phyloP scores from a whole-genome alignment of 2,113 vertebrate genomes.

The Anarhynchus alexandrinus region DNA sequence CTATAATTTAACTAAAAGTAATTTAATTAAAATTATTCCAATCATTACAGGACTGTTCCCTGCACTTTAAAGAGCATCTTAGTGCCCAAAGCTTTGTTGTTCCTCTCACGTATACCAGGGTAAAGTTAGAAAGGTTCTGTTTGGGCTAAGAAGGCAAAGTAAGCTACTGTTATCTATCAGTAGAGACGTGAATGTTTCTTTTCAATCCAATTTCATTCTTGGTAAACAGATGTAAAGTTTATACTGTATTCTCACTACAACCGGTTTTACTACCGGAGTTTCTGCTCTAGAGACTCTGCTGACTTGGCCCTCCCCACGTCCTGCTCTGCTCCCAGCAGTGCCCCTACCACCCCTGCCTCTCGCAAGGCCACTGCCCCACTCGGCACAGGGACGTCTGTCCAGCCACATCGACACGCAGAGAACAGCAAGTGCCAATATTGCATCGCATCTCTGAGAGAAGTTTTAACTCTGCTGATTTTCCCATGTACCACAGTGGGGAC shows the following conservation, averaged over 20 bases:
- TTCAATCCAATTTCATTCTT: neutral
- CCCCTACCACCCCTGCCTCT: too few relatives aligned
- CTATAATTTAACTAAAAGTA: neutral
- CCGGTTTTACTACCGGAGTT: neutral
- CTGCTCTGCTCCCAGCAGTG: too few relatives aligned
- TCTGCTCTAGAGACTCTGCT: neutral
- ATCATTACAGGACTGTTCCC: neutral
- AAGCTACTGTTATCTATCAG: neutral
- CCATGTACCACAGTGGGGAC: neutral
- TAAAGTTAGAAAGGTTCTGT: neutral
- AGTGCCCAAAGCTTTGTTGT: neutral
- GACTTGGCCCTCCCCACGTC: accelerated
- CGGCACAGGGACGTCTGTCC: neutral
- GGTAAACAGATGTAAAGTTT: neutral
- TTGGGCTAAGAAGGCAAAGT: neutral
- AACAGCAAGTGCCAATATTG: neutral
- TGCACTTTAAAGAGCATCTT: neutral
- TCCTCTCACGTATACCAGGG: neutral
- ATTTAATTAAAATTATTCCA: neutral
- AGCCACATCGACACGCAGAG: accelerated
- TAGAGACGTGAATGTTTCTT: neutral
- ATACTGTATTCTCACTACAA: neutral
- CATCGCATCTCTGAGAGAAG: accelerated
- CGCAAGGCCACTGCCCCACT: accelerated
- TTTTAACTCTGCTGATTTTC: neutral